Base-by-base conservation (phyloP, 1,140 invertebrate species). In the Neotoxoptera formosana region DNA sequence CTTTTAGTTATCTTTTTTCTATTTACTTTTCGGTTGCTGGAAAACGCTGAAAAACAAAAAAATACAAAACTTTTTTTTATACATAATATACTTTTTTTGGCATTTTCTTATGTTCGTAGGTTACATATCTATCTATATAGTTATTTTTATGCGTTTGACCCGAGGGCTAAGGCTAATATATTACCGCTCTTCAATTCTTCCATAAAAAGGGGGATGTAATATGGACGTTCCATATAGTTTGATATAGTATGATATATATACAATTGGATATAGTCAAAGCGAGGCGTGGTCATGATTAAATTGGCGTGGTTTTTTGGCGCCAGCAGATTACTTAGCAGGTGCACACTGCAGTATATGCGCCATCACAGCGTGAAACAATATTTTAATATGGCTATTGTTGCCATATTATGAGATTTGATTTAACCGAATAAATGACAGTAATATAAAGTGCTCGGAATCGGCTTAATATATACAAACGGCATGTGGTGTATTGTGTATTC, bases 301-400 rank as follows among this genome's bases (percentile, higher is more conserved):
- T 60, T 90, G 53, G 51, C 88, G 14, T 41, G 34, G 11, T 89
- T 89, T 53, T 89, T 89, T 60, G 88, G 88, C 88, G 88, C 88
- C 88, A 90, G 88, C 53, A 60, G 21, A 60, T 90, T 76, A 76
- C 30, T 90, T 60, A 60, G 88, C 88, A 90, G 88, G 88, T 90
- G 23, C 21, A 23, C 4, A 41, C 41, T 41, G 41, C n/a, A n/a
- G n/a, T n/a, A n/a, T 41, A 41, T 51, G 30, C 60, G 9, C 41
- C 48, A 53, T 87, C 87, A 90, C 36, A 30, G 34, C 34, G 36
- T 60, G 88, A 90, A 90, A 90, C 11, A 41, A 41, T 90, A 41
- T 90, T 90, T 90, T 60, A 56, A 90, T 88, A 88, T 41, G 14
- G 6, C 14, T 53, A n/a, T 76, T 76, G 60, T 76, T n/a, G 1